phyloP scores from a whole-genome alignment of 2,797 vertebrate species.

The Hippoglossus hippoglossus region DNA sequence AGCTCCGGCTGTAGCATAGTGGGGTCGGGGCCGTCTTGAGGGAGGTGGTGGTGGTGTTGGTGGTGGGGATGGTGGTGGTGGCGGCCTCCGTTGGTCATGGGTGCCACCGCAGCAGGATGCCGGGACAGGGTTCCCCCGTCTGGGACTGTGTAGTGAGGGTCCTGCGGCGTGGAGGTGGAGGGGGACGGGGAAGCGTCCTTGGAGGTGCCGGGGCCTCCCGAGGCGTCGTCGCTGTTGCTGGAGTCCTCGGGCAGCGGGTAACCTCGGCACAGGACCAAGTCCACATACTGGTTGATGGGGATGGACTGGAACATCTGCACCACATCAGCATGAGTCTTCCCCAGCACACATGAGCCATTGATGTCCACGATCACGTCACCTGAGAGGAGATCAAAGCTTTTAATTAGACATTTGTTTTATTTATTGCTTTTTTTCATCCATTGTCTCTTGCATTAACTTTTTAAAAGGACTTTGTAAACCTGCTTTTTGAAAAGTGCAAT shows the following conservation, averaged over 20 bases:
- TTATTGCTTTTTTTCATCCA: too few species aligned
- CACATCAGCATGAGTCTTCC: conserved; percentile 97
- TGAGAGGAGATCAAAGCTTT: conserved; percentile 56
- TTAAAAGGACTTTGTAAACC: too few species aligned
- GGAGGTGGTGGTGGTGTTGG: conserved; percentile 40
- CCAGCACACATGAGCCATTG: conserved; percentile 93
- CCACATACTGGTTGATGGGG: conserved; percentile 94
- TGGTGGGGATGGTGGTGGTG: conserved; percentile 66
- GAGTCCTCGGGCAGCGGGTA: conserved; percentile 95
- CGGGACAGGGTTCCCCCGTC: conserved; percentile 82
- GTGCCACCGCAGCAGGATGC: conserved; percentile 77
- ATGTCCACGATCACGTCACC: conserved; percentile 98
- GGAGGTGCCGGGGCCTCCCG: conserved; percentile 80
- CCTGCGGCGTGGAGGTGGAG: conserved; percentile 79
- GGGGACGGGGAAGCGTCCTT: conserved; percentile 86
- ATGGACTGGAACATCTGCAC: conserved; percentile 99
- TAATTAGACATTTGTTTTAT: too few species aligned
- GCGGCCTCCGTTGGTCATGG: conserved; percentile 86
- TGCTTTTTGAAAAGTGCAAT: too few species aligned
- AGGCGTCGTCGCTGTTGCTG: conserved; percentile 71
- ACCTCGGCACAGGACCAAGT: conserved; percentile 95
- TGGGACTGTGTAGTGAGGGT: conserved; percentile 77
- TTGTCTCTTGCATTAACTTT: too few species aligned
- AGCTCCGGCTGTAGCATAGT: conserved; percentile 91
- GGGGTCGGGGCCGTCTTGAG: conserved; percentile 86